Evolutionary conservation across 92 coral and sea anemone species (phyloP), one percentile per base, ranked within the genome.

Genomic region (Chrysogorgia sp.): DNA sequence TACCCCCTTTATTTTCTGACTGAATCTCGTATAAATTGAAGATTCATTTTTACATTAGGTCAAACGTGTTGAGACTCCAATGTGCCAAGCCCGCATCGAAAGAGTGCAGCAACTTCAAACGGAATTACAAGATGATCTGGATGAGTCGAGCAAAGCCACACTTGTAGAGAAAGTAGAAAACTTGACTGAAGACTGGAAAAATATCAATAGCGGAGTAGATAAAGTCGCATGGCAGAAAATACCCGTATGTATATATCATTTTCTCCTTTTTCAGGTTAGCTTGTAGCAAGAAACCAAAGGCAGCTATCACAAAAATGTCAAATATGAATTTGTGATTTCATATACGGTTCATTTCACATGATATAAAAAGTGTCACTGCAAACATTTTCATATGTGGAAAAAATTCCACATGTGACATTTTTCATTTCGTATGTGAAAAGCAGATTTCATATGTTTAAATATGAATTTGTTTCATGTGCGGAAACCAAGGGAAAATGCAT

Each of bases 141-240:
- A 56, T 52, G 63, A 72, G 31, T 14, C 49, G 17, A 57, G 63
- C 32, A 57, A 23, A 33, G n/a, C 79, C 19, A 58, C 32, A 3
- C 50, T 53, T 58, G 52, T 34, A 19, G 49, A 49, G 43, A 34
- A 72, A 53, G 64, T 72, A 10, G 79, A 72, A 34, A 23, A 41
- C 24, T 52, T 72, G 2, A 72, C 53, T 22, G 35, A 58, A 0
- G 58, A 72, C 32, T 72, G 79, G 79, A 23, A 53, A 32, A 56
- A 53, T 29, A 34, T 52, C 31, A 72, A 72, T 34, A 17, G 24
- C 7, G 28, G 32, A 34, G 22, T 72, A 15, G 65, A 72, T 52
- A 72, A 72, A 53, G 79, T 72, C 10, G 79, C 63, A 20, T 72
- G 79, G 79, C 12, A 31, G 79, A 72, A 55, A 72, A 31, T 72